Evolutionary conservation across 2,797 vertebrate genomes (phyloP), one percentile per base, ranked within the genome.

Genomic region (Lepilemur ruficaudatus): DNA sequence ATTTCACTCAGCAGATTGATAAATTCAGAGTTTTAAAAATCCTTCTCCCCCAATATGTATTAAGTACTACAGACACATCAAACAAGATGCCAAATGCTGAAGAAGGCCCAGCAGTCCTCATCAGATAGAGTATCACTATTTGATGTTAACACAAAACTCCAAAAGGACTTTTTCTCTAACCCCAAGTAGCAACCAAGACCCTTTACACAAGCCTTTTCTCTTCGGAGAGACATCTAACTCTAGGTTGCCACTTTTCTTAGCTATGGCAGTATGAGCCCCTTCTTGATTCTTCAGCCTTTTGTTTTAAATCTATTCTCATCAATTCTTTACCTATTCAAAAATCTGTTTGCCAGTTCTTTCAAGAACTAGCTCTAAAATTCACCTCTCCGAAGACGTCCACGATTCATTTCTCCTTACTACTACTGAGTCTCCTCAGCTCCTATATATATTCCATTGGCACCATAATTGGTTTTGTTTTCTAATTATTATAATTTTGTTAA

Each of bases 401-500:
- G 32, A 83, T 84, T 83, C 89, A 80, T 41, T 97, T 92, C 52
- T 78, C 52, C 22, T 8, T 48, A 88, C 15, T 67, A 76, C 48
- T 69, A 76, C 48, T 69, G 78, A 80, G 79, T 91, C 70, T 91
- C 52, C 89, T 92, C 41, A 82, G 73, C 55, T 92, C 72, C 78
- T 20, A 81, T 20, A 43, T 30, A 75, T 50, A 80, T 76, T 96
- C 46, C 38, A 4, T 48, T 86, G 76, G 70, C 72, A 87, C 35
- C 67, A 67, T 93, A 89, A 95, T 3, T 92, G 70, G 94, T 80
- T n/a, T 32, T 89, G 15, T 80, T n/a, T 38, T 75, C 43, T 70
- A 86, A 79, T 91, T 79, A 95, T 94, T 93, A 82, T 78, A 92
- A 41, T 91, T 94, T 70, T 89, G 23, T 65, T 96, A 87, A 32